These are phyloP conservation scores for Rhamphomyia laevipes DNA, from an alignment of 2,888 invertebrate species.

Conservation along the genomic window DNA sequence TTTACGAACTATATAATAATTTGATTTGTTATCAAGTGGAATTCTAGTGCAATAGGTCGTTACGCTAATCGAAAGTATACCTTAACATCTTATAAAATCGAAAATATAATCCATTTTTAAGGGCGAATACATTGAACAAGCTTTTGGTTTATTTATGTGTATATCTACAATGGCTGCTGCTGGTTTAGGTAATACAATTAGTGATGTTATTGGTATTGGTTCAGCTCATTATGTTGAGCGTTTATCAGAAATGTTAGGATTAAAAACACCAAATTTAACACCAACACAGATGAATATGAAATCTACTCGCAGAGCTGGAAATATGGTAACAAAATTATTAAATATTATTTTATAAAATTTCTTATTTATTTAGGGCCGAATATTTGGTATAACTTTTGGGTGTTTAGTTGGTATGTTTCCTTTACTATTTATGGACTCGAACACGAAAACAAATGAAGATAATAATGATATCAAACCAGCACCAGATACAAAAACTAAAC, in stretches of 20 bases:
- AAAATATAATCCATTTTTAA: too few species aligned
- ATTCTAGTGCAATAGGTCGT: too few species aligned
- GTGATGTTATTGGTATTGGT: constrained; percentile 86
- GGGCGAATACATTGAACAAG: constrained; percentile 93
- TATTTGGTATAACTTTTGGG: constrained; percentile 83
- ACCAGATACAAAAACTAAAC: not conserved
- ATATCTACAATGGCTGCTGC: constrained; percentile 93
- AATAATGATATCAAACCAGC: not conserved
- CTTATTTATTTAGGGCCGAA: constrained; percentile 55
- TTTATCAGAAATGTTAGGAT: constrained; percentile 66
- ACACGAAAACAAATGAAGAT: too few species aligned
- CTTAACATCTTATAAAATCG: too few species aligned
- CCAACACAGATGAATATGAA: constrained; percentile 80
- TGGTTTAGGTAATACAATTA: constrained; percentile 90
- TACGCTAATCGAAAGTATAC: too few species aligned
- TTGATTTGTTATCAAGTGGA: too few species aligned
- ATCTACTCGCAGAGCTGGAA: constrained; percentile 62
- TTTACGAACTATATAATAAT: too few species aligned
- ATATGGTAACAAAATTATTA: constrained; percentile 55
- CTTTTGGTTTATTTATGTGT: constrained; percentile 73
- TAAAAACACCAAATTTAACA: constrained; percentile 71
- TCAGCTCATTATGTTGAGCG: constrained; percentile 91
- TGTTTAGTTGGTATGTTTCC: constrained; percentile 94
- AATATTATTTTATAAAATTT: not conserved
- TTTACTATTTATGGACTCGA: constrained; percentile 53